Base-by-base conservation (phyloP, 2,888 invertebrate genomes). In the Ischnura elegans region DNA sequence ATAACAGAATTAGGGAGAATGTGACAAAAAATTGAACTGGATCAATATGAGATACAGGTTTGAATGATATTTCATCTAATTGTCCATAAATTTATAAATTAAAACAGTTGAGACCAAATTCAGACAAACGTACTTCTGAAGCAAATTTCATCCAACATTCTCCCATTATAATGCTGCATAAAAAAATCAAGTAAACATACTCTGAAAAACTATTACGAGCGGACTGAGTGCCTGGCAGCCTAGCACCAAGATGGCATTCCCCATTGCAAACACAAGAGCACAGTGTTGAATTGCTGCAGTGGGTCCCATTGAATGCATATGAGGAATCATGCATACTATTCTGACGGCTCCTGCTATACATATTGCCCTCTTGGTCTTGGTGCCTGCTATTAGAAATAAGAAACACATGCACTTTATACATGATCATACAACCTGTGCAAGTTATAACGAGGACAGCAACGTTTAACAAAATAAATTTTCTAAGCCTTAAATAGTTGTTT, bases 131-230 rank as follows among this genome's bases (percentile, higher is more conserved):
- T n/a, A n/a, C n/a, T n/a, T n/a, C n/a, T n/a, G n/a, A n/a, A n/a
- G n/a, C n/a, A n/a, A n/a, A n/a, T n/a, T n/a, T n/a, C n/a, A n/a
- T n/a, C n/a, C n/a, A n/a, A n/a, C n/a, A n/a, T n/a, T n/a, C n/a
- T n/a, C n/a, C n/a, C n/a, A n/a, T n/a, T n/a, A n/a, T n/a, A n/a
- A n/a, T n/a, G n/a, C n/a, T n/a, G n/a, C n/a, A n/a, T n/a, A n/a
- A n/a, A n/a, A n/a, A n/a, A n/a, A 16, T 47, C 6, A 47, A 61
- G n/a, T 43, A 43, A 36, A 90, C 90, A 66, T n/a, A 90, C 90
- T 90, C 90, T 43, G 90, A 61, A 45, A 90, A 90, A 43, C 90
- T 90, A 90, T 51, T 61, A 25, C 61, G 90, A n/a, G 90, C 90
- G 66, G 90, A 90, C 43, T 66, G 90, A n/a, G 90, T 61, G 43